phyloP scores from a whole-genome alignment of 2,113 vertebrate genomes.

The Pterocles burchelli region DNA sequence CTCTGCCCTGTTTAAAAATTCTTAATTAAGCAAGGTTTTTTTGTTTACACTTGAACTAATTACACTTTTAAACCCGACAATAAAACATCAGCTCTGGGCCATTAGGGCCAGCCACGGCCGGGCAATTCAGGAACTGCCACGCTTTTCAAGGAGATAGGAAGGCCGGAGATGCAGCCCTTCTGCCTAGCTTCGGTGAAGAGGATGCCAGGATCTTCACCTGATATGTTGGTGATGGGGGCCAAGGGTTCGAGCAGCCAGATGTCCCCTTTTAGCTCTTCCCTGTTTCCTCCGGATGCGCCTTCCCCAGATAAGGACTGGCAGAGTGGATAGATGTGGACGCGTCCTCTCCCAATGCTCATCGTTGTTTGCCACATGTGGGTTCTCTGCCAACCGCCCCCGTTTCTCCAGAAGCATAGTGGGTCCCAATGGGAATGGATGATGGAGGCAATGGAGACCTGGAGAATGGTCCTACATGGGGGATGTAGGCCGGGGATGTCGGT shows the following conservation, averaged over 20 bases:
- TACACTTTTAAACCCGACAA: slow-evolving; percentile 89
- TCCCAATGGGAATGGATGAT: background rate
- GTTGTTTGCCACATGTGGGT: background rate
- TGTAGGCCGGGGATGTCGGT: background rate
- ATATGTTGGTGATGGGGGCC: slow-evolving; percentile 55
- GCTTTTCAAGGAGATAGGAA: slow-evolving; percentile 77
- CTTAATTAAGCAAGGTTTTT: slow-evolving; percentile 89
- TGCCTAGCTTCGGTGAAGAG: slow-evolving; percentile 82
- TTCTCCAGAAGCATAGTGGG: background rate
- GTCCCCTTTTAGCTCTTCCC: slow-evolving; percentile 65
- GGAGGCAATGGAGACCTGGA: background rate
- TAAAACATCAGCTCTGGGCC: slow-evolving; percentile 85
- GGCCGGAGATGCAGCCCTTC: slow-evolving; percentile 46
- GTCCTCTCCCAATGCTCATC: background rate
- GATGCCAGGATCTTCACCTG: slow-evolving; percentile 64
- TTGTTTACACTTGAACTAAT: slow-evolving; percentile 91
- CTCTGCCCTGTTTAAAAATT: slow-evolving; percentile 86
- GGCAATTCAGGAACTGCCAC: slow-evolving; percentile 80
- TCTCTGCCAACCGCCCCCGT: accelerated
- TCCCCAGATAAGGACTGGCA: slow-evolving; percentile 32
- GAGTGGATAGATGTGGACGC: background rate
- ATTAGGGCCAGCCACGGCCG: slow-evolving; percentile 75
- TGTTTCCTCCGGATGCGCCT: slow-evolving; percentile 37
- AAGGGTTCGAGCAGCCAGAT: slow-evolving; percentile 66
- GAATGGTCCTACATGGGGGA: background rate